These are phyloP conservation scores for Paelopatides confundens DNA, from an alignment of 53 echinoderm and acorn worm species.

Conservation along the genomic window DNA sequence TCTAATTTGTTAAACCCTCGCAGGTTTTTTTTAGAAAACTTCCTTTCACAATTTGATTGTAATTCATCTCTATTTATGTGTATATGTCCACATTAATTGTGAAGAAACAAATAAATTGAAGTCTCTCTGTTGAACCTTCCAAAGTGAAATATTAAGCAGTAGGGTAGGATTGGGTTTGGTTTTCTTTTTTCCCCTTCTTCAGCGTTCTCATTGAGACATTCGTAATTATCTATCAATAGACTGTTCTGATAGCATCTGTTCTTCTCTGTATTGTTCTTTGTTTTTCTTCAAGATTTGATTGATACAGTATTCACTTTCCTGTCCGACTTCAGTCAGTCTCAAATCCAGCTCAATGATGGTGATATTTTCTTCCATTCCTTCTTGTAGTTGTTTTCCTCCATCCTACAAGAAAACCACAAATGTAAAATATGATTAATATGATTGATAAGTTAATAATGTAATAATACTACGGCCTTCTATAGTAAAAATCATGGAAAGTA, in stretches of 20 bases:
- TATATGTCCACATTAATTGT: too few relatives aligned
- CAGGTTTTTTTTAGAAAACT: too few relatives aligned
- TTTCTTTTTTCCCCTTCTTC: too few relatives aligned
- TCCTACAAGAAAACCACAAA: conserved; percentile 61
- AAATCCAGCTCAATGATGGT: conserved; percentile 89
- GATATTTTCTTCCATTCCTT: conserved; percentile 96
- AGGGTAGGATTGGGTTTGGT: too few relatives aligned
- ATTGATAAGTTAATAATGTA: neutral
- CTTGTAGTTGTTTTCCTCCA: conserved; percentile 97
- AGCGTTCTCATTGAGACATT: too few relatives aligned
- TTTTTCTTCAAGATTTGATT: conserved; percentile 98
- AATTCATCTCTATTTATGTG: too few relatives aligned
- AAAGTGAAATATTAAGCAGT: too few relatives aligned
- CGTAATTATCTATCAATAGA: conserved; percentile 74
- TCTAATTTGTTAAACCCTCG: too few relatives aligned
- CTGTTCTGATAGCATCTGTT: conserved; percentile 63
- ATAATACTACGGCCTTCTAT: neutral
- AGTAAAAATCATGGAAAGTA: neutral
- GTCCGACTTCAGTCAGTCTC: conserved; percentile 94
- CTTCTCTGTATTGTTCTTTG: conserved; percentile 78
- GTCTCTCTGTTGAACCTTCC: too few relatives aligned
- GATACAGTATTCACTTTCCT: conserved; percentile 99
- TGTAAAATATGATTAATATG: neutral
- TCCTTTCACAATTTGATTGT: too few relatives aligned
- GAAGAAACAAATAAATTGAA: too few relatives aligned